Conservation (phyloP, 2,797 vertebrate species). For the Crax fasciolata region DNA sequence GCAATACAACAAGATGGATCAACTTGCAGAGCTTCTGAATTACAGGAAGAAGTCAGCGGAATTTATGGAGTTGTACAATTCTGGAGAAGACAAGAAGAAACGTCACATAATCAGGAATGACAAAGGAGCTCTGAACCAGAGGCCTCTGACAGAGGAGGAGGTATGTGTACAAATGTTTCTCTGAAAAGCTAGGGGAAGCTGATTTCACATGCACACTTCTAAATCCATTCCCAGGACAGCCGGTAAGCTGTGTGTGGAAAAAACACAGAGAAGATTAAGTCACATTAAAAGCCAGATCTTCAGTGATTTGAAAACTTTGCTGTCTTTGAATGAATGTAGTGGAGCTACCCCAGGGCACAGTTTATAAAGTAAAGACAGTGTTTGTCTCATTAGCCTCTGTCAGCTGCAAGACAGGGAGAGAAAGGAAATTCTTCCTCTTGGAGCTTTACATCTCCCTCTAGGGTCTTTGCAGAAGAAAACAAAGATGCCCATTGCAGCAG, state of each 20-base stretch:
- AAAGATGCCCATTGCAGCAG: background rate
- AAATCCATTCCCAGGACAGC: background rate
- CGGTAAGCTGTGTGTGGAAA: background rate
- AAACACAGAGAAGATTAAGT: background rate
- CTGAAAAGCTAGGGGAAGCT: background rate
- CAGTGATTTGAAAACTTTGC: background rate
- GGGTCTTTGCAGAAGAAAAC: background rate
- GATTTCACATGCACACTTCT: background rate
- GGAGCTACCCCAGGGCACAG: background rate
- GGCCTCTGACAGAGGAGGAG: constrained; percentile 87
- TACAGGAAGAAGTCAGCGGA: constrained; percentile 87
- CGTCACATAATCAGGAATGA: constrained; percentile 31
- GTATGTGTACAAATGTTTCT: constrained; percentile 72
- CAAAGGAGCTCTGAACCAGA: constrained; percentile 80
- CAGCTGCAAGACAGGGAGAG: background rate
- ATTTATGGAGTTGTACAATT: constrained; percentile 82
- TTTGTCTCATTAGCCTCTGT: background rate
- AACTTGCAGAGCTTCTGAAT: constrained; percentile 87
- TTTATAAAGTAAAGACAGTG: background rate
- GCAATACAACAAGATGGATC: constrained; percentile 84
- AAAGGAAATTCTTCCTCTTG: background rate
- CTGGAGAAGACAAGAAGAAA: constrained; percentile 78
- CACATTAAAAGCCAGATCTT: background rate
- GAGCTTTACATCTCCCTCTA: background rate
- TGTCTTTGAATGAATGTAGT: background rate